phyloP scores from a whole-genome alignment of 1,140 invertebrate genomes.

The Sycobia sp. region DNA sequence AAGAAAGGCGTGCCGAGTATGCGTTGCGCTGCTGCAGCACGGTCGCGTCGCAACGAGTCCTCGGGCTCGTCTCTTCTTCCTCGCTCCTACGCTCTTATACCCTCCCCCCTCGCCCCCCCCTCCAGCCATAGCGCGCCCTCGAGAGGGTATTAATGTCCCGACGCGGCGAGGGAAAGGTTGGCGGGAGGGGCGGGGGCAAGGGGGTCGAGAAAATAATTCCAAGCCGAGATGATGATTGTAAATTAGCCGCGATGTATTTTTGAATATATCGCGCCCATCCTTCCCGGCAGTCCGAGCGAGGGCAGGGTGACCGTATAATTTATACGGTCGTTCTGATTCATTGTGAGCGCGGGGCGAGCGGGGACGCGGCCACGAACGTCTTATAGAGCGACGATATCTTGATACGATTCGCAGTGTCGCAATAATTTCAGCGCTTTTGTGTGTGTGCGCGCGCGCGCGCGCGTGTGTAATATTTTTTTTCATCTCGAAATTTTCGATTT shows the following conservation, averaged over 20 bases:
- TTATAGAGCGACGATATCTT: constrained; percentile 19
- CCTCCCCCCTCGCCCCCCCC: no score
- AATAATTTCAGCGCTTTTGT: no score
- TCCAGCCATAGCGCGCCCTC: no score
- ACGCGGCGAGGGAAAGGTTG: no score
- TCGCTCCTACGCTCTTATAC: constrained; percentile 7
- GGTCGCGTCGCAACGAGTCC: not conserved
- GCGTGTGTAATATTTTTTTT: no score
- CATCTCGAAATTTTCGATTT: no score
- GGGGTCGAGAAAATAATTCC: no score
- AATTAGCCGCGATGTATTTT: constrained; percentile 31
- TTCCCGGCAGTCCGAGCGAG: not conserved
- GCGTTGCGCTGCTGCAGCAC: no score
- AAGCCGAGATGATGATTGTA: constrained; percentile 29
- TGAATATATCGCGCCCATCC: constrained; percentile 18
- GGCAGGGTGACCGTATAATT: no score
- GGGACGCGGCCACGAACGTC: no score
- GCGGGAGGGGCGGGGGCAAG: no score
- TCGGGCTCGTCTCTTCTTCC: not conserved
- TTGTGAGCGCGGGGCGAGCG: not conserved
- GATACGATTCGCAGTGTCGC: not conserved
- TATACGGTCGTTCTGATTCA: constrained; percentile 29
- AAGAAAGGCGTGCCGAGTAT: not conserved
- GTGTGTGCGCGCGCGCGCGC: no score
- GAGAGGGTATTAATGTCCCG: constrained; percentile 54